Base-by-base conservation (phyloP, 2,888 invertebrate species). In the Limnephilus lunatus region DNA sequence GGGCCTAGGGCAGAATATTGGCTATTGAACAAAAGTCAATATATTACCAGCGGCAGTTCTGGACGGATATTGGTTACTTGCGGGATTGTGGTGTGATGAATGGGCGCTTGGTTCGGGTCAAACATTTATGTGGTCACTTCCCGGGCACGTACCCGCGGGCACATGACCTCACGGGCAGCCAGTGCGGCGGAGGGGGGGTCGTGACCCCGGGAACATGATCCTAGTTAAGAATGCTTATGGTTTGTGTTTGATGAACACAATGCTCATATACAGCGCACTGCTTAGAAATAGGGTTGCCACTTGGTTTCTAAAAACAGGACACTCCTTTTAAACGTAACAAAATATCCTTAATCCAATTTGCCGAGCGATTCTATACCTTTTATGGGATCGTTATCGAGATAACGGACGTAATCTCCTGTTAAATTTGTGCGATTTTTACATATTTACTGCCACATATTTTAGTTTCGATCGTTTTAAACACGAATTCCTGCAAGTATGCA, bases 31-130 rank as follows among this genome's bases (percentile, higher is more conserved):
- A 11, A 88, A 88, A 35, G 81, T 81, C 89, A 39, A 89, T 89
- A 89, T 81, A 89, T 89, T 81, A 81, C 81, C 7, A 32, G 31
- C 30, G 81, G 39, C 81, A 81, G 81, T 81, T 81, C 89, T 81
- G 80, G 81, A 81, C 89, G 89, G 80, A 81, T 81, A 89, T 89
- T 89, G 89, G 89, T 88, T 68, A 68, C 80, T 88, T 88, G 68
- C 48, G 88, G 88, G 89, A 81, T 81, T 81, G 80, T 11, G 88
- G 53, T 15, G 39, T 89, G 89, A 89, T 89, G 89, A 81, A 89
- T 89, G 89, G 68, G 81, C 35, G 30, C 12, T n/a, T 14, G 81
- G 89, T 68, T 32, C 35, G 35, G 89, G 81, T 81, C 89, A 89
- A 88, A 30, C 81, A 39, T 39, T 39, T 89, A 39, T 89, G 81